Conservation (phyloP, 2,113 vertebrate species). For the Aegotheles bennettii region DNA sequence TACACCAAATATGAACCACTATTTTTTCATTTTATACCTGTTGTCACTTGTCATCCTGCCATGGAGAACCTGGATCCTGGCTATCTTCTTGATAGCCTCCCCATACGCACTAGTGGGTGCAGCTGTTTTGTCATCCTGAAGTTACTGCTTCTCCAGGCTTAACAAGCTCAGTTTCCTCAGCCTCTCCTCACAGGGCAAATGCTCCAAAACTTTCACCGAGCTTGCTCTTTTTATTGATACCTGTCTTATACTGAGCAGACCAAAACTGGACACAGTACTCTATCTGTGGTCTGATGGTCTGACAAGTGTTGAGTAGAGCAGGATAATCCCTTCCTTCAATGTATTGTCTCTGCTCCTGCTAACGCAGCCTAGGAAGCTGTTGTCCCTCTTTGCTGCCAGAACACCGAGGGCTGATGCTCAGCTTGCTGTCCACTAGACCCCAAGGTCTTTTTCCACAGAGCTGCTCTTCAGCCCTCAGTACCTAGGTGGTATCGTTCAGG, state of each 20-base stretch:
- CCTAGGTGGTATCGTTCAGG: too few relatives aligned
- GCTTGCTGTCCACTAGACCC: not conserved
- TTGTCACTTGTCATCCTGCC: not conserved
- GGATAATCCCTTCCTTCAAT: not conserved
- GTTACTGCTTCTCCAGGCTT: not conserved
- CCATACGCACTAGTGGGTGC: not conserved
- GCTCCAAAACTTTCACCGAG: not conserved
- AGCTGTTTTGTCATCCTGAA: not conserved
- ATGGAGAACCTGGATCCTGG: not conserved
- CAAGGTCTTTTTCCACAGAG: not conserved
- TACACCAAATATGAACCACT: not conserved
- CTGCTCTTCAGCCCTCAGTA: not conserved
- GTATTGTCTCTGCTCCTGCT: not conserved
- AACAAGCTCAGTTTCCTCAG: not conserved
- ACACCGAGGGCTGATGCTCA: not conserved
- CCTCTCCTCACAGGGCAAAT: not conserved
- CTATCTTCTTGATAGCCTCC: not conserved
- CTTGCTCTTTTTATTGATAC: not conserved
- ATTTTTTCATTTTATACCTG: not conserved
- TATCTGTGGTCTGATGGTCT: not conserved
- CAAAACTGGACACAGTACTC: not conserved
- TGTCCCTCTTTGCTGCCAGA: not conserved
- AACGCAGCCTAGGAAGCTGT: not conserved
- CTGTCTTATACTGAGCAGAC: not conserved
- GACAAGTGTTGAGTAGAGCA: not conserved